Percentiles rank a stretch among this genome's conserved stretches.
These are phyloP conservation scores for Caranx ignobilis DNA, from an alignment of 2,113 vertebrate genomes.

Conservation along the genomic window DNA sequence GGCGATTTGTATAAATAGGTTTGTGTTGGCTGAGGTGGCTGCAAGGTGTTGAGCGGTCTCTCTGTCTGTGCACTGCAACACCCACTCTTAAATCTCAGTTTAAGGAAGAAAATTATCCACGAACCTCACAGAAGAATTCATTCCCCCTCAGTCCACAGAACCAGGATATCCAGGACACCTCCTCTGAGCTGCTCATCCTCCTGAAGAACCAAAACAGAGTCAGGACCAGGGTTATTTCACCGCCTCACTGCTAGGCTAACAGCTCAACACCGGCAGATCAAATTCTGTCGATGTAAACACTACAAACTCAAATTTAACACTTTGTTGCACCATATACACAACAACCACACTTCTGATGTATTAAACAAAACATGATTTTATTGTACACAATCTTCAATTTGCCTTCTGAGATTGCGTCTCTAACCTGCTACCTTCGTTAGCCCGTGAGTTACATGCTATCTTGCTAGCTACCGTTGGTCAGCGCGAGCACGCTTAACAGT, in stretches of 20 bases:
- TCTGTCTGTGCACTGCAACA: not conserved
- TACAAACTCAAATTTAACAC: not conserved
- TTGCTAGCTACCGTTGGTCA: not conserved
- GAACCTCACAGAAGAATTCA: conserved; percentile 94
- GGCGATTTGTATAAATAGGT: not conserved
- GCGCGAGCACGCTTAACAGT: not conserved
- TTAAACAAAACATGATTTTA: not conserved
- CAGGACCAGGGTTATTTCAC: not conserved
- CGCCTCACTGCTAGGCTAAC: not conserved
- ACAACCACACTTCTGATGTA: accelerated
- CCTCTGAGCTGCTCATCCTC: conserved; percentile 94
- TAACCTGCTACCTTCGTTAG: conserved; percentile 30
- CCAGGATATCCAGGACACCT: conserved; percentile 96
- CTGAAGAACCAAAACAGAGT: conserved; percentile 45
- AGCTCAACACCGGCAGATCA: not conserved
- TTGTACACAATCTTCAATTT: not conserved
- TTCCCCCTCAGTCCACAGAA: conserved; percentile 94
- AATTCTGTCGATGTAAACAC: not conserved
- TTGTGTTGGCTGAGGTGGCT: not conserved
- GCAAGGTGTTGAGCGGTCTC: not conserved
- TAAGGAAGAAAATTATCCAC: conserved; percentile 29
- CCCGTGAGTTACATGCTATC: conserved; percentile 31
- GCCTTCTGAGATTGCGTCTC: not conserved
- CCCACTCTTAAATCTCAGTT: not conserved
- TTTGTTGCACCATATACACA: not conserved